These are phyloP conservation scores for Thalassoma bifasciatum DNA, from an alignment of 2,113 vertebrate species.

Conservation along the genomic window DNA sequence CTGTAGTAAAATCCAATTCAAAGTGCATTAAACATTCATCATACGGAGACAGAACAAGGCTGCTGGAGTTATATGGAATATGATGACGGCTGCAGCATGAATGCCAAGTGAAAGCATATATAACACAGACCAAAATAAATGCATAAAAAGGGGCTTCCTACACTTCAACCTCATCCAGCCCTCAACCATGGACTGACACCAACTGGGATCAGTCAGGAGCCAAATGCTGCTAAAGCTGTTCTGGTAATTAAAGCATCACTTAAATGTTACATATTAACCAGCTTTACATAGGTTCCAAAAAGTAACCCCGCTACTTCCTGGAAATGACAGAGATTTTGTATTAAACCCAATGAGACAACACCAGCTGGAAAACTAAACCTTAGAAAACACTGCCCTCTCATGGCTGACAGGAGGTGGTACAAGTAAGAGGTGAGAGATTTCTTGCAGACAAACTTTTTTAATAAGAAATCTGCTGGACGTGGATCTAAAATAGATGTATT, in stretches of 20 bases:
- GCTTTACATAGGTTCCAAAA: neutral
- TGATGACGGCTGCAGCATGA: conserved; percentile 34
- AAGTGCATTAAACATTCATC: conserved; percentile 74
- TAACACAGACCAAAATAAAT: neutral
- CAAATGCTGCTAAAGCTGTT: neutral
- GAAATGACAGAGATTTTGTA: neutral
- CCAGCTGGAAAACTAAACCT: neutral
- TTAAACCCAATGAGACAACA: neutral
- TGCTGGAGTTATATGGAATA: conserved; percentile 30
- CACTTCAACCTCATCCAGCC: conserved; percentile 7
- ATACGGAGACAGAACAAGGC: conserved; percentile 30
- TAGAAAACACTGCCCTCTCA: conserved; percentile 55
- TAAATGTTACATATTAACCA: neutral
- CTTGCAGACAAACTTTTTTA: neutral
- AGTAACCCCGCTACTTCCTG: neutral
- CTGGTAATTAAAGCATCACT: no score
- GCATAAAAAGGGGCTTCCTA: neutral
- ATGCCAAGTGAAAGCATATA: conserved; percentile 42
- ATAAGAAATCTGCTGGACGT: neutral
- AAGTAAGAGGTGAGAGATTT: neutral
- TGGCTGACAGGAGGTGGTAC: conserved; percentile 57
- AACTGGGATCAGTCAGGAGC: neutral
- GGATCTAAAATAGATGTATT: neutral
- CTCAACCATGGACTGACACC: conserved; percentile 6
- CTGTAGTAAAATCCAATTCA: conserved; percentile 66